These are phyloP conservation scores for Eustalomyia histrio DNA, from an alignment of 2,888 invertebrate species.

Conservation along the genomic window DNA sequence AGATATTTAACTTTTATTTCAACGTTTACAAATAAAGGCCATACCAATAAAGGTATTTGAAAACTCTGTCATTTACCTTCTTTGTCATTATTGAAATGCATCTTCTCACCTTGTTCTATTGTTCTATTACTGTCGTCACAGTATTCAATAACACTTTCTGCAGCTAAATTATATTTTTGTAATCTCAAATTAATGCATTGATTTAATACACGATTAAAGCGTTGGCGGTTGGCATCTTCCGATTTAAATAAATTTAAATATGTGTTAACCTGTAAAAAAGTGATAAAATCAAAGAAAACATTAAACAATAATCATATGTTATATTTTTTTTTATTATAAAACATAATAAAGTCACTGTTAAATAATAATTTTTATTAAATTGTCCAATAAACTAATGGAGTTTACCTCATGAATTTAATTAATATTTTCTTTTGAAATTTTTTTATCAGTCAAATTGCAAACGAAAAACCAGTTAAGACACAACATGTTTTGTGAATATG, in stretches of 20 bases:
- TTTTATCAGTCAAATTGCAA: too few relatives aligned
- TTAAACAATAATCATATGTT: constrained; percentile 25
- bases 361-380: not conserved
- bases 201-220: constrained; percentile 71
- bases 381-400: not conserved
- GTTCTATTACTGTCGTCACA: constrained; percentile 69
- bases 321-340: too few relatives aligned
- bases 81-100: too few relatives aligned
- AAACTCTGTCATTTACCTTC: too few relatives aligned
- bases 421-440: too few relatives aligned
- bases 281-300: constrained; percentile 5
- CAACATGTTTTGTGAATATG: too few relatives aligned
- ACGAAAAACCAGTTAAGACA: too few relatives aligned
- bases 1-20: too few relatives aligned
- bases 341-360: not conserved
- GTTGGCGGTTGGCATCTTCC: constrained; percentile 71
- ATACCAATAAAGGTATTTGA: too few relatives aligned
- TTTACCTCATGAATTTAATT: too few relatives aligned
- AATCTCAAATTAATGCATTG: constrained; percentile 74
- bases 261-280: constrained; percentile 70
- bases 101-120: constrained; percentile 70
- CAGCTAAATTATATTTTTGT: constrained; percentile 67
- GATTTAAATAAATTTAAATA: constrained; percentile 72
- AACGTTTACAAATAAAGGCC: too few relatives aligned
- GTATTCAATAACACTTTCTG: constrained; percentile 74